Base-by-base conservation (phyloP, 2,797 vertebrate genomes). In the Sandelia bainsii region DNA sequence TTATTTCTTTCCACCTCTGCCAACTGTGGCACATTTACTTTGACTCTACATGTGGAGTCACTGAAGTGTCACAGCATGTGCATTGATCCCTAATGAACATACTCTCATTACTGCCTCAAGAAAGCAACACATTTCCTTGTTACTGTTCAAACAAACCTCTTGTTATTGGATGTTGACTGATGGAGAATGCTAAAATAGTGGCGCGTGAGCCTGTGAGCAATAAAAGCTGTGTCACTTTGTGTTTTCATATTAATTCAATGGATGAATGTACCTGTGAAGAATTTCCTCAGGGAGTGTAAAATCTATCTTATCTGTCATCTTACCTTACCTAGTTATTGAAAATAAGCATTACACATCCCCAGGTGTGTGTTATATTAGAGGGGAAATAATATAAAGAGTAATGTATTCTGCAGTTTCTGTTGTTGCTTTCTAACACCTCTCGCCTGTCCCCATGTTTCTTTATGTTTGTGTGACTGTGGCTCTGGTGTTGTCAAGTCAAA, bases 221-320 rank as follows among this genome's bases (percentile, higher is more conserved):
- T 79, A 75, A 81, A 64, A 22, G 39, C 46, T 9, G 71, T 68
- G 75, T 81, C 72, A 56, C 81, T 74, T 63, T 71, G 77, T 58
- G 37, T 84, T 81, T 87, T 84, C 79, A 77, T 80, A 75, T 83
- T 87, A 69, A 85, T 87, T 69, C 72, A 34, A 13, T 11, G 49
- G 51, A 66, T 75, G 69, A 64, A 82, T 80, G 75, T 34, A 22
- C 29, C 62, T 17, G 59, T 73, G 70, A 75, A 66, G 78, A 54
- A 90, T 91, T 86, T 91, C 88, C 87, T 81, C 57, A 2, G 88
- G 87, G 88, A 88, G 58, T 0, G 11, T 79, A 37, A 72, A 79
- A 81, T 78, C 69, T 62, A 75, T 85, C 75, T 75, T 17, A 61
- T 80, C 86, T 84, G 83, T 77, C 86, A 63, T 85, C 81, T 61